These are phyloP conservation scores for Eidolon dupreanum DNA, from an alignment of 2,797 vertebrate genomes.

Conservation along the genomic window DNA sequence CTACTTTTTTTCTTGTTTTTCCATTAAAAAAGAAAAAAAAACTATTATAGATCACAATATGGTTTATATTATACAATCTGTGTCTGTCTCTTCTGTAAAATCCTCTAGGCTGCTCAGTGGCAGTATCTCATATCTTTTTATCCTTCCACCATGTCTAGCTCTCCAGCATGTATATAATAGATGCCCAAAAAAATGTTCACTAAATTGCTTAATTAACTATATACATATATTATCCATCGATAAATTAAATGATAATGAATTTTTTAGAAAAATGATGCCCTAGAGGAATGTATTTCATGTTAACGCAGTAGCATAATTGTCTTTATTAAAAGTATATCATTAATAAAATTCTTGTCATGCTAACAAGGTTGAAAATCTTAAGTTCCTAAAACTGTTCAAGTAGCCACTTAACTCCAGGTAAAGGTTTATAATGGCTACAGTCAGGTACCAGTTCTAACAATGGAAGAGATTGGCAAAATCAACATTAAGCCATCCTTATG, in stretches of 20 bases:
- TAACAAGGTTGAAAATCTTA: background rate
- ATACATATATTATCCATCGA: background rate
- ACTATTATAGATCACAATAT: background rate
- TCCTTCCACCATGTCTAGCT: background rate
- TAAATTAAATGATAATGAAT: background rate
- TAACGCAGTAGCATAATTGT: background rate
- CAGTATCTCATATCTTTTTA: background rate
- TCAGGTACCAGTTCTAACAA: background rate
- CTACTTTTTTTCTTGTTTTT: background rate
- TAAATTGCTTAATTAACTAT: background rate
- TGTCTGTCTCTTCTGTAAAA: background rate
- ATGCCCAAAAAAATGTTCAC: background rate
- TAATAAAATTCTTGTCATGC: background rate
- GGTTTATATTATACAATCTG: background rate
- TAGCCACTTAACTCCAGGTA: background rate
- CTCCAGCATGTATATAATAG: background rate
- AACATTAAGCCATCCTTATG: background rate
- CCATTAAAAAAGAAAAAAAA: background rate
- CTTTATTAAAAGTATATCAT: constrained; percentile 19
- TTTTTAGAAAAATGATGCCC: constrained; percentile 11
- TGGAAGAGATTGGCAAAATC: background rate
- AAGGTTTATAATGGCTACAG: rapidly evolving
- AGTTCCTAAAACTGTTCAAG: background rate
- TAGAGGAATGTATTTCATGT: background rate
- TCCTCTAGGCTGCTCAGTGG: background rate